A percentile compares a stretch with the other conserved stretches of the same genome.
Evolutionary conservation across 2,797 vertebrate genomes (phyloP).

Genomic region (Urosaurus nigricauda): DNA sequence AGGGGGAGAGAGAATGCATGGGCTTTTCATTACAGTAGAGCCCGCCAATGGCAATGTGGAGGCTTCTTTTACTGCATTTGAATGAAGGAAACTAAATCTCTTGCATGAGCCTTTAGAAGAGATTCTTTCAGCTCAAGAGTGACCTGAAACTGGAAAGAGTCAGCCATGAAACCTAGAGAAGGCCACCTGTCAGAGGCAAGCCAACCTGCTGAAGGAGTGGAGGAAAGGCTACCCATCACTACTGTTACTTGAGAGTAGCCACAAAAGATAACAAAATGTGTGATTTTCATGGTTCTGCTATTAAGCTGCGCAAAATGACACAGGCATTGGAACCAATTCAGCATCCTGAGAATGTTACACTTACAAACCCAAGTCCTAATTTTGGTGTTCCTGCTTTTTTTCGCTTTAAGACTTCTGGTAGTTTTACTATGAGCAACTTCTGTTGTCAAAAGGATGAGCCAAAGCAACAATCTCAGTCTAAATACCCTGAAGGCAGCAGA

Average conservation of each 20-base stretch:
- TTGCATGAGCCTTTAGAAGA: conserved; percentile 4
- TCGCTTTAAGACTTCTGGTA: too few relatives aligned
- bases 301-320: background rate
- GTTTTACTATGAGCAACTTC: too few relatives aligned
- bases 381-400: background rate
- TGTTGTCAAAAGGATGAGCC: too few relatives aligned
- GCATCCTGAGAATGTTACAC: background rate
- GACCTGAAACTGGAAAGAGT: background rate
- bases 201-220: background rate
- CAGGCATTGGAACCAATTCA: background rate
- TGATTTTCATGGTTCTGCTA: background rate
- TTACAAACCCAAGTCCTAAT: background rate
- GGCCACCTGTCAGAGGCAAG: background rate
- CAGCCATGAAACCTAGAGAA: background rate
- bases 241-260: background rate
- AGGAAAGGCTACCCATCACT: too few relatives aligned
- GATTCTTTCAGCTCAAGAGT: background rate
- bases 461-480: too few relatives aligned
- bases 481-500: too few relatives aligned
- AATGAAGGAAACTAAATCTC: conserved; percentile 11
- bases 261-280: background rate
- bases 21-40: conserved; percentile 16
- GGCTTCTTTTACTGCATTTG: conserved; percentile 23
- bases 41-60: background rate
- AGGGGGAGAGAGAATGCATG: background rate